These are phyloP conservation scores for Muscicapa comitata DNA, from an alignment of 2,797 vertebrate species.

Conservation along the genomic window DNA sequence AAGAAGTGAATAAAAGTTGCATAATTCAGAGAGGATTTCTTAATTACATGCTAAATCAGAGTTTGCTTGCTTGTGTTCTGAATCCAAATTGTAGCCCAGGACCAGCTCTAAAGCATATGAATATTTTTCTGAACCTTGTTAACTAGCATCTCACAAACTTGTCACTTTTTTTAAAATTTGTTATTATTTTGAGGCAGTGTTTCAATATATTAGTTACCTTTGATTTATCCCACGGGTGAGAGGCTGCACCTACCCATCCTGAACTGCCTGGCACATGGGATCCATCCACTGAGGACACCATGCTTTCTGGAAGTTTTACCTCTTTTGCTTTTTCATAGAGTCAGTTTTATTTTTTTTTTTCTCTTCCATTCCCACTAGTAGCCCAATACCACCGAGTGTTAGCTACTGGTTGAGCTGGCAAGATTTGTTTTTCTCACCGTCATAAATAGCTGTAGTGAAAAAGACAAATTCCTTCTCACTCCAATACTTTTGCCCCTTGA, in stretches of 20 bases:
- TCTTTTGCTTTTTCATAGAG: not conserved
- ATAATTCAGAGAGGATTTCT: slow-evolving; percentile 52
- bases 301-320: not conserved
- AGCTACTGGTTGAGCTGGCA: not conserved
- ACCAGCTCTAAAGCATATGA: not conserved
- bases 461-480: not conserved
- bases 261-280: not conserved
- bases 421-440: not conserved
- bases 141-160: not conserved
- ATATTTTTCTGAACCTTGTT: not conserved
- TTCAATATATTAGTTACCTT: not conserved
- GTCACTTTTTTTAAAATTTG: not conserved
- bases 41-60: slow-evolving; percentile 54
- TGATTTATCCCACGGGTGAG: not conserved
- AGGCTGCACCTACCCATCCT: not conserved
- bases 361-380: not conserved
- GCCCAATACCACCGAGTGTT: not conserved
- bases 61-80: slow-evolving; percentile 14
- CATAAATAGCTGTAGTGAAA: not conserved
- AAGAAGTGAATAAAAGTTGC: slow-evolving; percentile 57
- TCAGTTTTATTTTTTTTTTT: not conserved
- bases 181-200: not conserved
- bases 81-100: slow-evolving; percentile 12
- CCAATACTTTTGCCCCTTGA: not conserved
- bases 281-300: not conserved